Evolutionary conservation across 2,888 invertebrate genomes (phyloP).

Genomic region (Amphipyra tragopoginis): DNA sequence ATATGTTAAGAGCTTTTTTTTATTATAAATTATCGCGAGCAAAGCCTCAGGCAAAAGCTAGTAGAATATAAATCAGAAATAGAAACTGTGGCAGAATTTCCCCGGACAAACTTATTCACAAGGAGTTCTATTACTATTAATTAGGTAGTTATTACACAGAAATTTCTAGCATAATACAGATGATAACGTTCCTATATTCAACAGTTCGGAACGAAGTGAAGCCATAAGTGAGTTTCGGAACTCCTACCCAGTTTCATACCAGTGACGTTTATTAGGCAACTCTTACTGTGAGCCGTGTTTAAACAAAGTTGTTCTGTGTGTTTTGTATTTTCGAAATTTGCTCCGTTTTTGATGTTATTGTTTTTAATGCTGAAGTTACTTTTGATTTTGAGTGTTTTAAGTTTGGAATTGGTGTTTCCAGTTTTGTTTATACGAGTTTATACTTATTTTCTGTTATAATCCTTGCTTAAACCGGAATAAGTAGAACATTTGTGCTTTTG

Average conservation of each 20-base stretch:
- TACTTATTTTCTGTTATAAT: background rate
- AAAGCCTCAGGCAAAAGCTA: no score
- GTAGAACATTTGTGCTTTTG: no score
- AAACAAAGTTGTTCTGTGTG: conserved; percentile 29
- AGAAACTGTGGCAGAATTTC: no score
- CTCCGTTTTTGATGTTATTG: conserved; percentile 28
- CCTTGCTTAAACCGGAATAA: background rate
- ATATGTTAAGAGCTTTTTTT: no score
- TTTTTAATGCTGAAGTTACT: conserved; percentile 11
- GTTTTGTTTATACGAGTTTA: background rate
- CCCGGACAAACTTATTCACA: no score
- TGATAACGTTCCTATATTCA: conserved; percentile 1
- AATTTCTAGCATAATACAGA: conserved; percentile 2
- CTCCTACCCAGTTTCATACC: conserved; percentile 25
- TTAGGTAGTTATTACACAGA: background rate
- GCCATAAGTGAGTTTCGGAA: conserved; percentile 38
- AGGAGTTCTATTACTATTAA: no score
- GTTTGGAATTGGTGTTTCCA: background rate
- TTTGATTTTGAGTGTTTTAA: conserved; percentile 7
- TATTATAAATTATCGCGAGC: no score
- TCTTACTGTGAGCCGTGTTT: conserved; percentile 20
- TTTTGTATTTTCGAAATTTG: conserved; percentile 28
- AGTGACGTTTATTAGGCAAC: conserved; percentile 45
- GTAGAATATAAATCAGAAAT: no score
- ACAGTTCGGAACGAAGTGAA: conserved; percentile 9